A percentile compares a stretch with the other conserved stretches of the same genome.
These are phyloP conservation scores for Drymodes brunneopygia DNA, from an alignment of 2,113 vertebrate species.

Conservation along the genomic window DNA sequence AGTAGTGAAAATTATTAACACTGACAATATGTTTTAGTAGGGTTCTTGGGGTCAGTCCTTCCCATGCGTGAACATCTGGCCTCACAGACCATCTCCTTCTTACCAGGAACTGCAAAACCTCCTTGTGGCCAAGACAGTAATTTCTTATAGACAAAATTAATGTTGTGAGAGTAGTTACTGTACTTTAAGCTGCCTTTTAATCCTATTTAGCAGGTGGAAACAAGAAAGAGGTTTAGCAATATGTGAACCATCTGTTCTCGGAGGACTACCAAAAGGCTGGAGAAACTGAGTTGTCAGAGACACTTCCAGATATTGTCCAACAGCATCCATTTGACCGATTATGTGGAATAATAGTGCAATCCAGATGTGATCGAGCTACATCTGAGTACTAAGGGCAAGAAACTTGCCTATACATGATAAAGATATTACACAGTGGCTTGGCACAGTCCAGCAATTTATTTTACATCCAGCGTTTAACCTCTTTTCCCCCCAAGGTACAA, in stretches of 20 bases:
- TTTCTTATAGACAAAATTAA: background rate
- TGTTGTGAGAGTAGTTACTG: background rate
- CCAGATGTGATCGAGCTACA: constrained; percentile 1
- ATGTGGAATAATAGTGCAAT: background rate
- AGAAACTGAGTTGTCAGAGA: background rate
- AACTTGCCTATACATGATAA: background rate
- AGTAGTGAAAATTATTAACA: background rate
- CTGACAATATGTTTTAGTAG: background rate
- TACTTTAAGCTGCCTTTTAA: constrained; percentile 22
- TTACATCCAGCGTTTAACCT: constrained; percentile 66
- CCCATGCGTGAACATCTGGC: fast-evolving
- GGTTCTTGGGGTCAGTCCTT: background rate
- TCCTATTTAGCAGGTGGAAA: constrained; percentile 8
- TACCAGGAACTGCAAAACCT: background rate
- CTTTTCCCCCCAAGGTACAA: constrained; percentile 55
- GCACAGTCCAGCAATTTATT: constrained; percentile 31
- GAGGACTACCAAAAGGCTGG: background rate
- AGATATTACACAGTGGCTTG: background rate
- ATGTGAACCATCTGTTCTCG: background rate
- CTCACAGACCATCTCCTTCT: background rate
- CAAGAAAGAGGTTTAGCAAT: background rate
- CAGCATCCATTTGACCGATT: background rate
- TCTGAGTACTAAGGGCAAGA: background rate
- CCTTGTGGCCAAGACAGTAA: background rate
- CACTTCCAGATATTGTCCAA: constrained; percentile 13